Percentiles rank a stretch among this genome's conserved stretches.
These are phyloP conservation scores for Meghimatium bilineatum DNA, from an alignment of 2,888 invertebrate species.

Conservation along the genomic window DNA sequence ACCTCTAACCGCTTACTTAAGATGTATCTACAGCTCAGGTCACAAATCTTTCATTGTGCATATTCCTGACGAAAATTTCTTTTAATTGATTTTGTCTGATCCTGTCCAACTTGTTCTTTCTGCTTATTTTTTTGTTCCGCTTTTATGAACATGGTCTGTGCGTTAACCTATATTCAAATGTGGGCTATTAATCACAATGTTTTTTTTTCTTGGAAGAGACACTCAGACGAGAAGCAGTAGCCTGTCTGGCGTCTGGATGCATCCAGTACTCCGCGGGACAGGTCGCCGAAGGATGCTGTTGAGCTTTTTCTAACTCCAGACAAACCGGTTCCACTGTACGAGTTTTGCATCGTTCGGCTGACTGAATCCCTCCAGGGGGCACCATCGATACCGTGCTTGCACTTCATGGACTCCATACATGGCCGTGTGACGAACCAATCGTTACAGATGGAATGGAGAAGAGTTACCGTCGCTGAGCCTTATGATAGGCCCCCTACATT, in stretches of 20 bases:
- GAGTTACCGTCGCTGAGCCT: neutral
- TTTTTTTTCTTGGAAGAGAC: neutral
- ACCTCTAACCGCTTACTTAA: no score
- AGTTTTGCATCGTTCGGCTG: constrained; percentile 8
- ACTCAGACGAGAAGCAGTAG: neutral
- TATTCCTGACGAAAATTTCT: no score
- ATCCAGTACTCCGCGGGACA: constrained; percentile 13
- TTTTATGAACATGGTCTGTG: neutral
- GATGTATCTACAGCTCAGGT: no score
- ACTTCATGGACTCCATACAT: constrained; percentile 2
- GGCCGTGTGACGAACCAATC: constrained; percentile 28
- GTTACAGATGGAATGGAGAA: constrained; percentile 18
- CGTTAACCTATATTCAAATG: neutral
- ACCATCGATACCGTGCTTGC: constrained; percentile 20
- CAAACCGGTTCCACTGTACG: constrained; percentile 5
- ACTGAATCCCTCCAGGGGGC: constrained; percentile 33
- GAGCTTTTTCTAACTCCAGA: neutral
- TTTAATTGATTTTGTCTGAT: neutral
- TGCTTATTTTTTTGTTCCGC: neutral
- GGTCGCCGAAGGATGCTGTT: constrained; percentile 34
- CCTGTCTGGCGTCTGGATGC: constrained; percentile 13
- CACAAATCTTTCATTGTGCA: no score
- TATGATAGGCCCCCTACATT: no score
- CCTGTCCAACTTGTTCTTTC: neutral
- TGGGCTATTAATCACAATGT: neutral